Base-by-base conservation (phyloP, 2,888 invertebrate genomes). In the Caenorhabditis macrosperma region DNA sequence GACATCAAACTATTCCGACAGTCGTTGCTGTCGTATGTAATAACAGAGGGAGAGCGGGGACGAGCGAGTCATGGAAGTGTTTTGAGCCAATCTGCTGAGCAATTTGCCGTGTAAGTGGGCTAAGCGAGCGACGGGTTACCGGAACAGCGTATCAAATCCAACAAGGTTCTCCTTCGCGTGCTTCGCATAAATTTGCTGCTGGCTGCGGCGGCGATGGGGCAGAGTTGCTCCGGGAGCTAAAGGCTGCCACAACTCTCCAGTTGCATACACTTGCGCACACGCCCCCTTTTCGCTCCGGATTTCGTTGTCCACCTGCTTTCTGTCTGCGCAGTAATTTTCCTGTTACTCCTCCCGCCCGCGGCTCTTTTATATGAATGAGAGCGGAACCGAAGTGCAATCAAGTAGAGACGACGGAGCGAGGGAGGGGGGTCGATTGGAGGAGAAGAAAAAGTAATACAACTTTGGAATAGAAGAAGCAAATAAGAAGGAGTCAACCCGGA, bases 71-170 rank as follows among this genome's bases (percentile, higher is more conserved):
- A 67, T 74, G 74, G 57, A 59, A 52, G 66, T 66, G 57, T 74
- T 64, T 75, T 75, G 71, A 61, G 54, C 61, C 61, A 54, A 54
- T 61, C 54, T 54, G 54, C 60, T 22, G 66, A 41, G 57, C 66
- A 74, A 74, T 59, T 74, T 64, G 48, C 46, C 60, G 46, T 48
- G 46, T 75, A 75, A 67, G 61, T 67, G 67, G 61, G 50, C 63
- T 12, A 9, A 17, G 46, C 35, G 69, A 68, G 66, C 46, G 60
- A 59, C 69, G 69, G 64, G 50, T 55, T 74, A 64, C 74, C 74
- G 74, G 74, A 74, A 74, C 74, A 74, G 74, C 74, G 74, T 74
- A 74, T 74, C 75, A 67, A 75, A 75, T 74, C 74, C 74, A n/a
- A 57, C 61, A 41, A 74, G 72, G 72, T 72, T 72, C 60, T 66